These are phyloP conservation scores for Tinea pellionella DNA, from an alignment of 2,888 invertebrate species.

Conservation along the genomic window DNA sequence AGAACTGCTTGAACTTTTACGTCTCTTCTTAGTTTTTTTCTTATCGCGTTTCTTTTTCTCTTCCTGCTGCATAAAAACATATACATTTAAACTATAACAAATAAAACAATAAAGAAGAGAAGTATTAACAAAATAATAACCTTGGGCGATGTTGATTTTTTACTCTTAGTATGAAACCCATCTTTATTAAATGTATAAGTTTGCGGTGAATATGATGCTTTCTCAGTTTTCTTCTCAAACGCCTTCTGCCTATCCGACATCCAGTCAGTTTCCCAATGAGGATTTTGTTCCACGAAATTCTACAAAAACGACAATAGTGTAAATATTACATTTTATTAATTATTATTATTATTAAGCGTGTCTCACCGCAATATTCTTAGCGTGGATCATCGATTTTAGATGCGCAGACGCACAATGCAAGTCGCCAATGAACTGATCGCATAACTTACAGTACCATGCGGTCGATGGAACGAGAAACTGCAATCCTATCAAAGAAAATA, in stretches of 20 bases:
- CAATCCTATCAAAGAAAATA: slow-evolving; percentile 66
- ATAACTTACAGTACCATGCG: slow-evolving; percentile 91
- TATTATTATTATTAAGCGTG: too few species aligned
- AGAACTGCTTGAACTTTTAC: slow-evolving; percentile 35
- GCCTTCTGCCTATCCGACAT: slow-evolving; percentile 83
- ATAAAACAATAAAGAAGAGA: background rate
- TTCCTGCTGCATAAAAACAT: background rate
- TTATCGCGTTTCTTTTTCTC: slow-evolving; percentile 69
- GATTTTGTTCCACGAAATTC: slow-evolving; percentile 86
- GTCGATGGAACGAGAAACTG: slow-evolving; percentile 90
- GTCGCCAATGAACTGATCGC: slow-evolving; percentile 89
- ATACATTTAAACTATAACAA: too few species aligned
- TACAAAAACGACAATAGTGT: slow-evolving; percentile 40
- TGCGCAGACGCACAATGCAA: slow-evolving; percentile 89
- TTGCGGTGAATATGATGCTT: slow-evolving; percentile 54
- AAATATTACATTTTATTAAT: too few species aligned
- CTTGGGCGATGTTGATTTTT: slow-evolving; percentile 20
- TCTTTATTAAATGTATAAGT: slow-evolving; percentile 38
- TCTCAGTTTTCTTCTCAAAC: slow-evolving; percentile 57
- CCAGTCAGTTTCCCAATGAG: slow-evolving; percentile 91
- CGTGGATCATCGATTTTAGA: slow-evolving; percentile 82
- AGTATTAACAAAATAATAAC: background rate
- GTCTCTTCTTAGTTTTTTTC: slow-evolving; percentile 55
- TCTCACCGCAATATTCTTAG: slow-evolving; percentile 83
- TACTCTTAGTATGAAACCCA: slow-evolving; percentile 45